A percentile compares a stretch with the other conserved stretches of the same genome.
Conservation (phyloP, 2,888 invertebrate species). For the Caenorhabditis becei region DNA sequence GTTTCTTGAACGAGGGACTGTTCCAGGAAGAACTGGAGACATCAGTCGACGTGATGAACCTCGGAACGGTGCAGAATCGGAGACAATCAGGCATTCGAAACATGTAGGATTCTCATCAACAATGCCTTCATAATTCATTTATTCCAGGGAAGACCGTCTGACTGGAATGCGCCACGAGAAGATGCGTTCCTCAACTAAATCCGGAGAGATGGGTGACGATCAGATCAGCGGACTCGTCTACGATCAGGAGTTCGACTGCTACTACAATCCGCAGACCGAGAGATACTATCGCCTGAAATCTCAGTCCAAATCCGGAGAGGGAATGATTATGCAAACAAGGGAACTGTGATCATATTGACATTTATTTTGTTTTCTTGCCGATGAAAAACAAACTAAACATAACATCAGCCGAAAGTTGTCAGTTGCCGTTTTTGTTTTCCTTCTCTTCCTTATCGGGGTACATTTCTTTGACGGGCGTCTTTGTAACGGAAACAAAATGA, state of each 20-base stretch:
- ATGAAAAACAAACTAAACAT: constrained; percentile 84
- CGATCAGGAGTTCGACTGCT: constrained; percentile 71
- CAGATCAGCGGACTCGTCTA: constrained; percentile 65
- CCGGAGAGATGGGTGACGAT: constrained; percentile 45
- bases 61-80: constrained; percentile 19
- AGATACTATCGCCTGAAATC: constrained; percentile 67
- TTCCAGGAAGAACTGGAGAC: constrained; percentile 36
- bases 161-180: constrained; percentile 67
- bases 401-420: background rate
- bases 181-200: constrained; percentile 53
- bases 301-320: constrained; percentile 56
- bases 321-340: constrained; percentile 14
- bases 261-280: constrained; percentile 68
- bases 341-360: constrained; percentile 21
- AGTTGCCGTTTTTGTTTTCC: background rate
- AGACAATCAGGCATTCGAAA: constrained; percentile 37
- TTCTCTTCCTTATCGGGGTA: background rate
- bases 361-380: background rate
- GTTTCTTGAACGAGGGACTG: background rate
- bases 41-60: constrained; percentile 16
- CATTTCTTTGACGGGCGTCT: background rate
- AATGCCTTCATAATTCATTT: background rate
- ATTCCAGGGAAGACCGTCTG: constrained; percentile 64
- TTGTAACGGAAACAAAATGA: background rate
- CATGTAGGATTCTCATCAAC: constrained; percentile 2